Conservation (phyloP, 2,113 vertebrate species). For the Dipodomys stephensi region DNA sequence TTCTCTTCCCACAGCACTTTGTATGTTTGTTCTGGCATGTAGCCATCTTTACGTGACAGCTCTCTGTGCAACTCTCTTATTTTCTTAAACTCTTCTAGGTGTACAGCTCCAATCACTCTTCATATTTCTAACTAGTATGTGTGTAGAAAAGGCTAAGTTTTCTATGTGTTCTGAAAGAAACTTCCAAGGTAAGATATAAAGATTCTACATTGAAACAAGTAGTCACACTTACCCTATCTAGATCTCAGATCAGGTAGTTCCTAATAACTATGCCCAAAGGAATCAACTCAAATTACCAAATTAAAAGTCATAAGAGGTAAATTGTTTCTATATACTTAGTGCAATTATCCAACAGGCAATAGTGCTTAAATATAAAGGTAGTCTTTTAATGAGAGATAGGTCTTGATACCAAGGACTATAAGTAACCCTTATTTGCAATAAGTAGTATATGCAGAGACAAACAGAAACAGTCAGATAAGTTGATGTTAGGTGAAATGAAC, state of each 20-base stretch:
- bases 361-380: background rate
- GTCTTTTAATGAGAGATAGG: background rate
- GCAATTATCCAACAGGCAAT: background rate
- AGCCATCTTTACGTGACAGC: background rate
- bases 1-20: background rate
- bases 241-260: background rate
- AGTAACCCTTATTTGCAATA: background rate
- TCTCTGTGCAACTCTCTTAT: background rate
- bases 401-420: background rate
- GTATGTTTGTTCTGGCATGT: background rate
- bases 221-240: background rate
- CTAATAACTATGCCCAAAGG: background rate
- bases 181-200: background rate
- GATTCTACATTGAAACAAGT: background rate
- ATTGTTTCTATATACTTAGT: background rate
- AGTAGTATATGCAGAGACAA: no score
- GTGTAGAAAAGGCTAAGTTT: background rate
- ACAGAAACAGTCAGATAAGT: no score
- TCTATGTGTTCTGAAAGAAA: background rate
- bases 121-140: background rate
- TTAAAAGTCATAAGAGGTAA: background rate
- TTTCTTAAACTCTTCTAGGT: background rate
- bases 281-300: slow-evolving; percentile 30
- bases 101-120: background rate
- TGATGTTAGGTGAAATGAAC: no score